Conservation (phyloP, 2,113 vertebrate genomes). For the Melierax canorus region DNA sequence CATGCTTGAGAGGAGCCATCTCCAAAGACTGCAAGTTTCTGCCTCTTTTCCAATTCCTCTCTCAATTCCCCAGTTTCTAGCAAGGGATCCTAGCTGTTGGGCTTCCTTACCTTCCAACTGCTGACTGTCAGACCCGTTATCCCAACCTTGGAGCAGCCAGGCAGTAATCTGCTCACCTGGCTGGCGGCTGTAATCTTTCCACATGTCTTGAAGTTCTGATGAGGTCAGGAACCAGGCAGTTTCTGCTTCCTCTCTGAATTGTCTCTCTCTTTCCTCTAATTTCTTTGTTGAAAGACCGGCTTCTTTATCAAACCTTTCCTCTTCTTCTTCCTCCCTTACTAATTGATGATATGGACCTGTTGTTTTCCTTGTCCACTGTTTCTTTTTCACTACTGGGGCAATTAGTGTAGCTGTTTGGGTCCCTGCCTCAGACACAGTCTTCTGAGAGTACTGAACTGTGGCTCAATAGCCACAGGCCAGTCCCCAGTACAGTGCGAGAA, state of each 20-base stretch:
- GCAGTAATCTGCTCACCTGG: background rate
- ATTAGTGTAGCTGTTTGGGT: background rate
- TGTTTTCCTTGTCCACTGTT: background rate
- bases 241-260: background rate
- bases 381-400: background rate
- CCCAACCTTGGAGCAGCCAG: background rate
- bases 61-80: background rate
- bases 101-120: background rate
- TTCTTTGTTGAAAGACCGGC: background rate
- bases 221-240: background rate
- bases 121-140: background rate
- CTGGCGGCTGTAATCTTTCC: background rate
- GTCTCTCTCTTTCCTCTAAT: background rate
- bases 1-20: background rate
- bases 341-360: background rate
- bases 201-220: background rate
- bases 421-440: background rate
- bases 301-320: background rate
- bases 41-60: background rate
- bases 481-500: background rate
- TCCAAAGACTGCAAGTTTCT: background rate
- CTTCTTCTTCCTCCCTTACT: background rate
- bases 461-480: background rate
- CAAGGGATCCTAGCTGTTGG: background rate
- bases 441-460: background rate